Conservation (phyloP, 2,113 vertebrate genomes). For the Oplegnathus fasciatus region DNA sequence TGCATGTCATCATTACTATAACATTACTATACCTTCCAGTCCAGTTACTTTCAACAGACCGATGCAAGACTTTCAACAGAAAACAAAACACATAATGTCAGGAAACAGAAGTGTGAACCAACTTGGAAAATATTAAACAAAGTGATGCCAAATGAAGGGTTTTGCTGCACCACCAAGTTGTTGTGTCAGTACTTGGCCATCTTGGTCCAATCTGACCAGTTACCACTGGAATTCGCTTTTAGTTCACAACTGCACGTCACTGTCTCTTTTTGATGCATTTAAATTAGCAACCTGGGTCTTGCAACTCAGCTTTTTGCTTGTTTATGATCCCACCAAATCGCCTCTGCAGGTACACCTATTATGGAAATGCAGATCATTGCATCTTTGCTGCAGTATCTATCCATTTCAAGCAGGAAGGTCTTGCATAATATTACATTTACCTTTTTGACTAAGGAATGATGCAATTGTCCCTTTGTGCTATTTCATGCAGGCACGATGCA, state of each 20-base stretch:
- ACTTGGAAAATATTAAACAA: conserved; percentile 9
- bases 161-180: conserved; percentile 14
- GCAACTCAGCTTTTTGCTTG: neutral
- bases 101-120: conserved; percentile 24
- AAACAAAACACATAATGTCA: conserved; percentile 17
- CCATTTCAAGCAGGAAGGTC: neutral
- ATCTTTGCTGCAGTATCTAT: conserved; percentile 1
- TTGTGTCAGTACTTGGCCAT: conserved; percentile 5
- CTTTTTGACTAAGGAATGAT: conserved; percentile 24
- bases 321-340: neutral
- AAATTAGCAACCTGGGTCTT: neutral
- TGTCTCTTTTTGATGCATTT: neutral
- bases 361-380: neutral
- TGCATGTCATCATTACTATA: neutral
- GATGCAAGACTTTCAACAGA: neutral
- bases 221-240: neutral
- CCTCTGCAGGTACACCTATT: neutral
- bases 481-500: conserved; percentile 29
- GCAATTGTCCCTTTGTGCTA: conserved; percentile 1
- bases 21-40: neutral
- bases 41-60: conserved; percentile 6
- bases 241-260: neutral
- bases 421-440: conserved; percentile 11
- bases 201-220: conserved; percentile 16
- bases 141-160: conserved; percentile 21